Percentiles rank a stretch among this genome's conserved stretches.
These are phyloP conservation scores for Scortum barcoo DNA, from an alignment of 2,113 vertebrate species.

Conservation along the genomic window DNA sequence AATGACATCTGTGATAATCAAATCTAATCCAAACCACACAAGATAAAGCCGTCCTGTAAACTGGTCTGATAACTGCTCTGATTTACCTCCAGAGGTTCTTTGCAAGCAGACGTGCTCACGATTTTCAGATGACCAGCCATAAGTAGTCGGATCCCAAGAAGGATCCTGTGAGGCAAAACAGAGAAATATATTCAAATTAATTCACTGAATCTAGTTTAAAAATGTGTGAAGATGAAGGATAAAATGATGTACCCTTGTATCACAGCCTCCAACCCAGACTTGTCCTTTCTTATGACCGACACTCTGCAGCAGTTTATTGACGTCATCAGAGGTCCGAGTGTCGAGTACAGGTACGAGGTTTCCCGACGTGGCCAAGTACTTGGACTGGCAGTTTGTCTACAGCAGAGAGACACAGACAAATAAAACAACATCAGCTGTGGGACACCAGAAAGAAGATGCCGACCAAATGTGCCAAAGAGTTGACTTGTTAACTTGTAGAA, in stretches of 20 bases:
- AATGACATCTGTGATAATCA: too few relatives aligned
- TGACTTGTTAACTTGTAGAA: too few relatives aligned
- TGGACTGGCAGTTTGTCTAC: not conserved
- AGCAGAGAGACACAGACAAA: not conserved
- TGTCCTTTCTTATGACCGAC: not conserved
- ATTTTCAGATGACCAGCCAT: not conserved
- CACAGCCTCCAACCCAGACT: not conserved
- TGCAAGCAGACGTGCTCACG: not conserved
- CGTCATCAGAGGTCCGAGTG: accelerated
- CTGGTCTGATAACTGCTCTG: too few relatives aligned
- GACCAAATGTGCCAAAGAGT: too few relatives aligned
- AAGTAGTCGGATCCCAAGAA: not conserved
- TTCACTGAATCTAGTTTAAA: not conserved
- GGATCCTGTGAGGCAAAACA: not conserved
- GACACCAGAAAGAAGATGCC: too few relatives aligned
- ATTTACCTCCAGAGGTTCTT: not conserved
- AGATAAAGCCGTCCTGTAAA: too few relatives aligned
- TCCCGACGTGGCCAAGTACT: not conserved
- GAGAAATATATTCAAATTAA: not conserved
- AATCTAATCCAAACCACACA: too few relatives aligned
- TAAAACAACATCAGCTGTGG: not conserved
- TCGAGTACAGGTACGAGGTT: not conserved
- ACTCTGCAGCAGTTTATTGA: not conserved
- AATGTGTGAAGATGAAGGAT: not conserved
- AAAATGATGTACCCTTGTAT: not conserved